Percentiles rank a stretch among this genome's conserved stretches.
These are phyloP conservation scores for Dallia pectoralis DNA, from an alignment of 2,797 vertebrate genomes.

Conservation along the genomic window DNA sequence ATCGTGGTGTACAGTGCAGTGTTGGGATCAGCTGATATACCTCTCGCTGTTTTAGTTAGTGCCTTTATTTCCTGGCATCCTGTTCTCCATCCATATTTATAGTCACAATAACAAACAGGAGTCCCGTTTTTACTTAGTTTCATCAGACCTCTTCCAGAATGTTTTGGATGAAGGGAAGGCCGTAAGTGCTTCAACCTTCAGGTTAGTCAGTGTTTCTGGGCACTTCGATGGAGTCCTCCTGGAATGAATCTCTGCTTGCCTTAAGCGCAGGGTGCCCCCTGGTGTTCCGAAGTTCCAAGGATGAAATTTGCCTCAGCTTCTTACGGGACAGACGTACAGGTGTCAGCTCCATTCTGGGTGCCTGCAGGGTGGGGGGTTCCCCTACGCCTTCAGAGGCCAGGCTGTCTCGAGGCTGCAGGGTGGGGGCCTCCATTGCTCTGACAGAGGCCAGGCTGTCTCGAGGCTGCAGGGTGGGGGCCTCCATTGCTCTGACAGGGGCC, in stretches of 20 bases:
- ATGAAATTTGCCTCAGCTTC: conserved; percentile 76
- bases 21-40: background rate
- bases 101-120: background rate
- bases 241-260: conserved; percentile 59
- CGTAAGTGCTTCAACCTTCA: background rate
- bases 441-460: background rate
- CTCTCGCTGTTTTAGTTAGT: background rate
- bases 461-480: no score
- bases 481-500: no score
- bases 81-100: background rate
- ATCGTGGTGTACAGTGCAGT: background rate
- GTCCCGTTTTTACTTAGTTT: background rate
- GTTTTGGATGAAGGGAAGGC: background rate
- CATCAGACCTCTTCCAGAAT: background rate
- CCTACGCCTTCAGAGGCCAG: background rate
- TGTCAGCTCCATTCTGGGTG: conserved; percentile 51
- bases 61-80: background rate
- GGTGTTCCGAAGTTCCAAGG: conserved; percentile 61
- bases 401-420: no score
- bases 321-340: conserved; percentile 74
- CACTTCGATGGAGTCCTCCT: conserved; percentile 79
- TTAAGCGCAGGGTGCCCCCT: conserved; percentile 60
- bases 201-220: conserved; percentile 51
- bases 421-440: conserved; percentile 14
- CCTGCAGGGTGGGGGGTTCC: conserved; percentile 14